Conservation (phyloP, 2,888 invertebrate genomes). For the Sinelater perroti region DNA sequence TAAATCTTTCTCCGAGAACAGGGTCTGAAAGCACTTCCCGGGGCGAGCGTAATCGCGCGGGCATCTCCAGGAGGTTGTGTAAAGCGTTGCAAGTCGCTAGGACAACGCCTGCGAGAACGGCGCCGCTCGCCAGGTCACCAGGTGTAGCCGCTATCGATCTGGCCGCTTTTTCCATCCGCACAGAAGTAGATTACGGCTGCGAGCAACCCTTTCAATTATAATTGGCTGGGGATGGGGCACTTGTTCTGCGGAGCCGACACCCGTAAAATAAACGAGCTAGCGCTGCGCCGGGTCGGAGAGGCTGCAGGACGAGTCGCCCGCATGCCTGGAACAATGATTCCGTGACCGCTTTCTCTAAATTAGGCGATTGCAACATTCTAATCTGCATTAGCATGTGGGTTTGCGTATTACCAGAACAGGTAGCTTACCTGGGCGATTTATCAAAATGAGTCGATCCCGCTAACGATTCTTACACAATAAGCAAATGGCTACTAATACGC, state of each 20-base stretch:
- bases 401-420: too few species aligned
- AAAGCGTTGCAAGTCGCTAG: slow-evolving; percentile 30
- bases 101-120: slow-evolving; percentile 28
- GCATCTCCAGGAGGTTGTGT: slow-evolving; percentile 16
- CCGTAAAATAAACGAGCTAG: not conserved
- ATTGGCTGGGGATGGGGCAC: slow-evolving; percentile 1
- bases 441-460: too few species aligned
- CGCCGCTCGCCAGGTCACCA: slow-evolving; percentile 26
- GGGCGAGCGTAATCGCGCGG: not conserved
- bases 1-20: too few species aligned
- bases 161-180: slow-evolving; percentile 24
- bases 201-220: slow-evolving; percentile 15
- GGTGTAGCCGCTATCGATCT: slow-evolving; percentile 25
- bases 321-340: too few species aligned
- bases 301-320: too few species aligned
- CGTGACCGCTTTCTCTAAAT: too few species aligned
- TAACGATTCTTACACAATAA: too few species aligned
- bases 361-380: too few species aligned
- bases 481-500: too few species aligned
- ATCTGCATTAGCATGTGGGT: too few species aligned
- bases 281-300: not conserved
- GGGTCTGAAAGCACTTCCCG: too few species aligned
- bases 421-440: too few species aligned
- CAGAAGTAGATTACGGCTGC: slow-evolving; percentile 20
- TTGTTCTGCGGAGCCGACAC: not conserved